These are phyloP conservation scores for Plecturocebus donacophilus DNA, from an alignment of 2,113 vertebrate genomes.

Conservation along the genomic window DNA sequence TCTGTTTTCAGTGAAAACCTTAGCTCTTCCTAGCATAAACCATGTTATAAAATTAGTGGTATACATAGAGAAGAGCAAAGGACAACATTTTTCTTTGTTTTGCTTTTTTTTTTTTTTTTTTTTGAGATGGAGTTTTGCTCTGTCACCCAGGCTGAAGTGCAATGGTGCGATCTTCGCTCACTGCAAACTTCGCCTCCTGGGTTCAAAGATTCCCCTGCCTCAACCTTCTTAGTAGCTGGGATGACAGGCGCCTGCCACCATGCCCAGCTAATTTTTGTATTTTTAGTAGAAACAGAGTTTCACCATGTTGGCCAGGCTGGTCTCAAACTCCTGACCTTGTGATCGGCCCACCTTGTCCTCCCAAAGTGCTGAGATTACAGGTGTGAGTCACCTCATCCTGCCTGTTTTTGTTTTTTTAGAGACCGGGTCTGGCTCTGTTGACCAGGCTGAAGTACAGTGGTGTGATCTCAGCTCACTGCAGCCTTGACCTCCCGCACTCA, in stretches of 20 bases:
- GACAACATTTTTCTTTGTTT: not conserved
- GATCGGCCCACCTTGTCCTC: too few relatives aligned
- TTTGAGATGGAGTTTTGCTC: not conserved
- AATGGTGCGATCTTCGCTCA: not conserved
- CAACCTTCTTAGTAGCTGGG: too few relatives aligned
- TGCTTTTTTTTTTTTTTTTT: not conserved
- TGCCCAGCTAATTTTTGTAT: too few relatives aligned
- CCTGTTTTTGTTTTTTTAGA: too few relatives aligned
- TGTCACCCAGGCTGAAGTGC: not conserved
- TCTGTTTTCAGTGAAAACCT: conserved; percentile 31
- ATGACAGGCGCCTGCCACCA: too few relatives aligned
- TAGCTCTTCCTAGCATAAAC: not conserved
- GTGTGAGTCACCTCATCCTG: too few relatives aligned
- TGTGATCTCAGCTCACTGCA: not conserved
- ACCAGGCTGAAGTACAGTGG: too few relatives aligned
- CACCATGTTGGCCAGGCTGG: too few relatives aligned
- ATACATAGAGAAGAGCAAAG: not conserved
- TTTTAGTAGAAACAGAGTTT: too few relatives aligned
- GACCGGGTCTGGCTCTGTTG: too few relatives aligned
- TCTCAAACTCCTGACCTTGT: too few relatives aligned
- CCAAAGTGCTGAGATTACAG: too few relatives aligned
- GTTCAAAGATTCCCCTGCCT: not conserved
- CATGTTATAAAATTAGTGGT: not conserved
- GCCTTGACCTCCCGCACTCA: not conserved
- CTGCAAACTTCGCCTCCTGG: not conserved